Base-by-base conservation (phyloP, 2,797 vertebrate genomes). In the Scolopax bukidnonensis region DNA sequence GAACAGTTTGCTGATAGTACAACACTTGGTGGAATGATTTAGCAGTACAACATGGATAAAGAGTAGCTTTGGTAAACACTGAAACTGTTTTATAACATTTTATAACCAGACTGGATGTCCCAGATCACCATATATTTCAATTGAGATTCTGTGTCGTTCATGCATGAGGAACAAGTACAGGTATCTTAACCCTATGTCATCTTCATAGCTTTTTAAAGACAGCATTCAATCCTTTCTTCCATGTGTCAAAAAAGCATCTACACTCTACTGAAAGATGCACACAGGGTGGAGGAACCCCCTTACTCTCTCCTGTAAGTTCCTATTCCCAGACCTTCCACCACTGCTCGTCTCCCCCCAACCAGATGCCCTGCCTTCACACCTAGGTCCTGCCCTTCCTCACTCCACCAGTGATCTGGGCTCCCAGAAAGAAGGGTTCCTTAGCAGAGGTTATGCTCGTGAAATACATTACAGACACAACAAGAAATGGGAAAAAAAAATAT, bases 381-480 rank as follows among this genome's bases (percentile, higher is more conserved):
- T 27, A 65, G 12, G 7, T 65, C 17, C 40, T 79, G n/a, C 56
- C 10, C 21, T 73, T 70, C 28, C 38, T 53, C 0, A 0, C 24
- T 28, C 23, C 20, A 8, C 25, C 38, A 41, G 30, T 0, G 0
- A 21, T 11, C n/a, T 41, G 14, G 69, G 16, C 16, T 74, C 8
- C 23, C 25, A 38, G 23, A 36, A 67, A 56, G 25, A 38, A 33
- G 13, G 2, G 4, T 8, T 54, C 12, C 16, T 47, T 23, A 74
- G 8, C 9, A 68, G 7, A 18, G 3, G 2, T 47, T 32, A 43
- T 1, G 33, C n/a, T 25, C 73, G 33, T 45, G 28, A 41, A 75
- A 53, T 16, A 11, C 13, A 2, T 12, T 68, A 36, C 14, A 61
- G 18, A 51, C 17, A 36, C 5, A 47, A 23, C 12, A 32, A 10